phyloP scores from a whole-genome alignment of 2,888 invertebrate genomes.

The Pyralis farinalis region DNA sequence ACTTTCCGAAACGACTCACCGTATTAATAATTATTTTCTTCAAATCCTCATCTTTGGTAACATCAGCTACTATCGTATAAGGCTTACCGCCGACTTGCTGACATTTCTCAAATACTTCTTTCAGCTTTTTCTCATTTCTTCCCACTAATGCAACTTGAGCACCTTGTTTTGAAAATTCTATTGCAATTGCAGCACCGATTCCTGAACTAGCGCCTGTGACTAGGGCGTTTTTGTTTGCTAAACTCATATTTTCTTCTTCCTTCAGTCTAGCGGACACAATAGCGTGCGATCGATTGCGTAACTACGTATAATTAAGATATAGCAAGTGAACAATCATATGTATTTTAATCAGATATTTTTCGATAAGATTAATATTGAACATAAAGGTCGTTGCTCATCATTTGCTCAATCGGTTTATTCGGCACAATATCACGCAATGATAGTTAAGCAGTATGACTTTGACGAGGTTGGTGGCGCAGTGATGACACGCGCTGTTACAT shows the following conservation, averaged over 20 bases:
- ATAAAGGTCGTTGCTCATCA: too few relatives aligned
- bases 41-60: conserved; percentile 20
- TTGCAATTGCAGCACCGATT: conserved; percentile 14
- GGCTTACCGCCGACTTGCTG: conserved; percentile 6
- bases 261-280: too few relatives aligned
- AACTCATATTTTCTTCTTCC: conserved; percentile 4
- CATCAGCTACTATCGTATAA: conserved; percentile 11
- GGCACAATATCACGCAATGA: too few relatives aligned
- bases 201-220: conserved; percentile 13
- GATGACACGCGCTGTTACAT: too few relatives aligned
- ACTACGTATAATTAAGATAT: neutral
- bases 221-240: conserved; percentile 8
- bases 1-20: conserved; percentile 81
- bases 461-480: too few relatives aligned
- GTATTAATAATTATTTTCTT: conserved; percentile 78
- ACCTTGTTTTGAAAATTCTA: conserved; percentile 11
- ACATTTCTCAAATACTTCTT: conserved; percentile 1
- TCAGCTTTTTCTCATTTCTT: conserved; percentile 9
- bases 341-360: neutral
- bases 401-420: too few relatives aligned
- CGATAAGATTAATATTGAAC: neutral
- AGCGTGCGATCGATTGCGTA: neutral
- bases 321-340: neutral
- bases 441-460: too few relatives aligned
- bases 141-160: conserved; percentile 12